phyloP scores from a whole-genome alignment of 1,140 invertebrate species.

The Euborellia annulipes region DNA sequence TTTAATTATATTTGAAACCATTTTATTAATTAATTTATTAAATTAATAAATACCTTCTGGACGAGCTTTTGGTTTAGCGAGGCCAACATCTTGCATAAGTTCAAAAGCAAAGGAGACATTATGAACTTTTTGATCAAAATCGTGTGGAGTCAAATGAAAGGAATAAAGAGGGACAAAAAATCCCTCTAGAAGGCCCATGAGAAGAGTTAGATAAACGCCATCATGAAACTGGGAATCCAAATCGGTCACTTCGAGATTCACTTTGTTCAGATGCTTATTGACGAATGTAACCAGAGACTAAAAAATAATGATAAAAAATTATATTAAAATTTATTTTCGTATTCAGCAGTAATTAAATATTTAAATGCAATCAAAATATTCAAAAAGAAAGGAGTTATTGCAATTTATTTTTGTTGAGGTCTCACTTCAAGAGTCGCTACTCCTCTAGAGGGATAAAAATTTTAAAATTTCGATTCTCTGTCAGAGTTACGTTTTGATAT shows the following conservation, averaged over 20 bases:
- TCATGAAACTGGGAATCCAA: slow-evolving; percentile 93
- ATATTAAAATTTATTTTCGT: slow-evolving; percentile 4
- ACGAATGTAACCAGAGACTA: slow-evolving; percentile 91
- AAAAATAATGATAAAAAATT: slow-evolving; percentile 19
- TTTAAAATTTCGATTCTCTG: no score
- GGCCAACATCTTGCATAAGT: slow-evolving; percentile 91
- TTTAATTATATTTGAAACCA: no score
- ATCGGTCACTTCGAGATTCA: slow-evolving; percentile 90
- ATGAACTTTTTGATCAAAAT: slow-evolving; percentile 83
- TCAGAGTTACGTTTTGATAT: no score
- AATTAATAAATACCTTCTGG: slow-evolving; percentile 60
- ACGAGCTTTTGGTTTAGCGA: slow-evolving; percentile 89
- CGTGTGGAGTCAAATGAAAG: slow-evolving; percentile 82
- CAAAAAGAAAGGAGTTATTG: no score
- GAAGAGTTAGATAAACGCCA: slow-evolving; percentile 85
- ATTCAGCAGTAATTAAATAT: no score
- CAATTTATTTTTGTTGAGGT: no score
- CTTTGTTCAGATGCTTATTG: slow-evolving; percentile 93
- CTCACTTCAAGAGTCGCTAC: no score
- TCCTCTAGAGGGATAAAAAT: no score
- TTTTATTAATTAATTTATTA: no score
- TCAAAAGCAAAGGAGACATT: slow-evolving; percentile 96
- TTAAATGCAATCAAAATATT: no score
- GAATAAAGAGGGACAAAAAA: slow-evolving; percentile 97
- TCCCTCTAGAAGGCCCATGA: slow-evolving; percentile 92